Evolutionary conservation across 2,888 invertebrate species (phyloP), one percentile per base, ranked within the genome.

Genomic region (Sinotaia quadrata): DNA sequence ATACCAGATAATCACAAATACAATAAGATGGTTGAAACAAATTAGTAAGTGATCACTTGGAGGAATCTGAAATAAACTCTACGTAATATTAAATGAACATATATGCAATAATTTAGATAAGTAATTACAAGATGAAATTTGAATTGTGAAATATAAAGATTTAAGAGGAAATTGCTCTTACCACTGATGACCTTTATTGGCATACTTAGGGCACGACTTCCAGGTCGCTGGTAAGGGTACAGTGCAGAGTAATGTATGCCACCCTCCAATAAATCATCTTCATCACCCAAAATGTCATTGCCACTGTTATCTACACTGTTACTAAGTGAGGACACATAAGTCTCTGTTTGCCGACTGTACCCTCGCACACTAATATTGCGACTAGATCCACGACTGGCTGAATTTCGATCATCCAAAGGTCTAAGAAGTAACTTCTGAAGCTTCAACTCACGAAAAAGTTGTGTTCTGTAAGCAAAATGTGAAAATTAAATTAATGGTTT

Each of bases 371-470:
- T n/a, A 21, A 87, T 72, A 67, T 79, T 78, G 29, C 78, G 78
- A 68, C 82, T 85, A 31, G 83, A 83, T 2, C 78, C 83, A 5
- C 79, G 79, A 69, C 84, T 83, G 4, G 83, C 82, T 1, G 83
- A 85, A 44, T 78, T 78, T 10, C 85, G 69, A 58, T 87, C 87
- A 62, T 85, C 87, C 27, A 88, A 74, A 8, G 87, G 83, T 7
- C 87, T 81, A 31, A 87, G 76, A 31, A 88, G 73, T 49, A 87
- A 78, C 75, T 87, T 87, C 72, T 86, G 84, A 56, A 88, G 75
- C 72, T 88, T 88, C 67, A 87, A 80, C 69, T 88, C 87, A 12
- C 88, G 79, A 75, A 87, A 88, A 37, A 87, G 73, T 56, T 84
- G 80, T 8, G 85, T 82, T 61, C 85, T 85, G 81, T 7, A 72